phyloP scores from a whole-genome alignment of 2,888 invertebrate species.

The Coleophora flavipennella region DNA sequence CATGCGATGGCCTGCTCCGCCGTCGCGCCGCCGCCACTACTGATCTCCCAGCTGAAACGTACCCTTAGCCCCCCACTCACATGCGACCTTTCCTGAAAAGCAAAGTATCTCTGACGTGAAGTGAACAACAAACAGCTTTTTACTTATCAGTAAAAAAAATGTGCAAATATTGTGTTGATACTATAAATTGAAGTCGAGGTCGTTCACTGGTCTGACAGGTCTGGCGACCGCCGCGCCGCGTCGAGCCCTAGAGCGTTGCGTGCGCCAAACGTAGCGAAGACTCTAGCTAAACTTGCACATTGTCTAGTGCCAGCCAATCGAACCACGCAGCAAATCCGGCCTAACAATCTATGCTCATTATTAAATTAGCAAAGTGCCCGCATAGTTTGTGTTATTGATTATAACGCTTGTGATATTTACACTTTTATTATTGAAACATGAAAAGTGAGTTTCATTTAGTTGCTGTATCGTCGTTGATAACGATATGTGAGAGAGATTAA shows the following conservation, averaged over 20 bases:
- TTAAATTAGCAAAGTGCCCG: not conserved
- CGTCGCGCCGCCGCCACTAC: too few relatives aligned
- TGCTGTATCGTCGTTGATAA: slow-evolving; percentile 31
- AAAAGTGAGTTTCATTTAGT: too few relatives aligned
- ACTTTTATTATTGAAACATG: slow-evolving; percentile 11
- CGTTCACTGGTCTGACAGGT: slow-evolving; percentile 62
- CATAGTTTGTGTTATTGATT: not conserved
- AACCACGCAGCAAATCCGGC: slow-evolving; percentile 19
- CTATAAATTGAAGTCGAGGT: slow-evolving; percentile 46
- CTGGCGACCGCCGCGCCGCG: slow-evolving; percentile 19
- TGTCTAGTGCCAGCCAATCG: slow-evolving; percentile 42
- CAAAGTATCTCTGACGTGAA: slow-evolving; percentile 20
- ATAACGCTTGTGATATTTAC: slow-evolving; percentile 22
- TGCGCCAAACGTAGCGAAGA: slow-evolving; percentile 28
- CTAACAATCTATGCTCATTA: slow-evolving; percentile 20
- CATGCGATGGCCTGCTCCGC: slow-evolving; percentile 39
- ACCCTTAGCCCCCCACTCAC: slow-evolving; percentile 33
- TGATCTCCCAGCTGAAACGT: slow-evolving; percentile 20
- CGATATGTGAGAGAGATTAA: slow-evolving; percentile 37
- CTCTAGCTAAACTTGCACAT: slow-evolving; percentile 23
- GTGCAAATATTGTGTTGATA: slow-evolving; percentile 27
- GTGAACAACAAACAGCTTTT: slow-evolving; percentile 12
- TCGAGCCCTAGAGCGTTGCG: slow-evolving; percentile 2
- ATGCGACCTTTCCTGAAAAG: slow-evolving; percentile 34
- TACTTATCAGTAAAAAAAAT: slow-evolving; percentile 13